Base-by-base conservation (phyloP, 1,140 invertebrate genomes). In the Meteorus sp. region DNA sequence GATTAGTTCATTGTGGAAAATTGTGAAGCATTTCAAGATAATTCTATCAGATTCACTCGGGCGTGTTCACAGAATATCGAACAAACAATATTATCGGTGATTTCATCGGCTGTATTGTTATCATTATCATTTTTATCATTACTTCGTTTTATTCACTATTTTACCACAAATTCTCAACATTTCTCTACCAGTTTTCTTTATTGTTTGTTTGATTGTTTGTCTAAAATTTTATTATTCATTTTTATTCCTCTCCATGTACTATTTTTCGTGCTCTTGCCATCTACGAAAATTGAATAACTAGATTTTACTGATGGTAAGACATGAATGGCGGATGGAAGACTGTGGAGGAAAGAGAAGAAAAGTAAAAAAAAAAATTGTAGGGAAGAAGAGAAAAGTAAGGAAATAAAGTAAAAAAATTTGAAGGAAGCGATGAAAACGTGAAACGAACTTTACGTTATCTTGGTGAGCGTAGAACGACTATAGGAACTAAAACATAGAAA, bases 201-300 rank as follows among this genome's bases (percentile, higher is more conserved):
- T n/a, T n/a, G n/a, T 39, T 39, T 39, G 15, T 39, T 39, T 39
- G 3, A 15, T 39, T 39, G 35, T 15, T 39, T 15, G n/a, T n/a
- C n/a, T n/a, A n/a, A n/a, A n/a, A n/a, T n/a, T n/a, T n/a, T n/a
- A n/a, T n/a, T n/a, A n/a, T n/a, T n/a, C n/a, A n/a, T n/a, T n/a
- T n/a, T n/a, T n/a, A n/a, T n/a, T n/a, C n/a, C 13, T 39, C 8
- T 39, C 13, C 15, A 13, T 8, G 13, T 39, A 4, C 15, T 39
- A n/a, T 39, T 39, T 39, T 39, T 3, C 15, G 3, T 15, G 35
- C 8, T 58, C 27, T 48, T 25, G 47, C 56, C n/a, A 51, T 51
- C 54, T 44, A 35, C 60, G 60, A 65, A 70, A 72, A 74, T 71
- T 72, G 63, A 72, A 70, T 68, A 67, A 64, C 60, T 60, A 59